Percentiles rank a stretch among this genome's conserved stretches.
Evolutionary conservation across 2,888 invertebrate genomes (phyloP).

Genomic region (Spodoptera exigua): DNA sequence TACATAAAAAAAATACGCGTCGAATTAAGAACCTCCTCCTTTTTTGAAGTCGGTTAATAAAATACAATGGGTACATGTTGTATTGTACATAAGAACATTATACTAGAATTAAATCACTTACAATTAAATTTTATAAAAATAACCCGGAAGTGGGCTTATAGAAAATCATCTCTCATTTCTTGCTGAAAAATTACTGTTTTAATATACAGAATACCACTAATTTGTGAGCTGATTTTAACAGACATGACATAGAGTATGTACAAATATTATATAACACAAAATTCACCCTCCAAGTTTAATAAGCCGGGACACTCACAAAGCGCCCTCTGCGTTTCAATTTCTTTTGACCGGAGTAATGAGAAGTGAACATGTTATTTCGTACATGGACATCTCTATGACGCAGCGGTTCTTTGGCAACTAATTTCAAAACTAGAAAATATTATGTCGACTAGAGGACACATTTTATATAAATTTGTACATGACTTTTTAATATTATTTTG

Average conservation of each 20-base stretch:
- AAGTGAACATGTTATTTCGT: neutral
- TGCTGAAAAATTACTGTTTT: too few species aligned
- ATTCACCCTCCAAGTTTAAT: conserved; percentile 2
- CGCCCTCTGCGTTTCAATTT: conserved; percentile 5
- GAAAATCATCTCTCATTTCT: too few species aligned
- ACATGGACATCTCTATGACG: conserved; percentile 11
- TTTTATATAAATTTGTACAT: conserved; percentile 5
- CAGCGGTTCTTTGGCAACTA: neutral
- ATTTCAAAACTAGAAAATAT: conserved; percentile 13
- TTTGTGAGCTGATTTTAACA: neutral
- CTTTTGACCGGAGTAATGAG: conserved; percentile 23
- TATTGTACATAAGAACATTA: too few species aligned
- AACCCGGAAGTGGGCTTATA: too few species aligned
- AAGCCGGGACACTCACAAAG: conserved; percentile 14
- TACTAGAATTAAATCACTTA: too few species aligned
- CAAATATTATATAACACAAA: neutral
- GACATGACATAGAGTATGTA: neutral
- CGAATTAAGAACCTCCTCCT: too few species aligned
- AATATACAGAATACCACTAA: too few species aligned
- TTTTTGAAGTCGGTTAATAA: too few species aligned
- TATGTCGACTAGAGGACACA: neutral
- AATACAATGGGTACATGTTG: too few species aligned
- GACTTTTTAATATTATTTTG: conserved; percentile 1
- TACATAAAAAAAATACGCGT: too few species aligned
- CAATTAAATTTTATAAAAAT: too few species aligned